Conservation (phyloP, 2,797 vertebrate genomes). For the Gila robusta region DNA sequence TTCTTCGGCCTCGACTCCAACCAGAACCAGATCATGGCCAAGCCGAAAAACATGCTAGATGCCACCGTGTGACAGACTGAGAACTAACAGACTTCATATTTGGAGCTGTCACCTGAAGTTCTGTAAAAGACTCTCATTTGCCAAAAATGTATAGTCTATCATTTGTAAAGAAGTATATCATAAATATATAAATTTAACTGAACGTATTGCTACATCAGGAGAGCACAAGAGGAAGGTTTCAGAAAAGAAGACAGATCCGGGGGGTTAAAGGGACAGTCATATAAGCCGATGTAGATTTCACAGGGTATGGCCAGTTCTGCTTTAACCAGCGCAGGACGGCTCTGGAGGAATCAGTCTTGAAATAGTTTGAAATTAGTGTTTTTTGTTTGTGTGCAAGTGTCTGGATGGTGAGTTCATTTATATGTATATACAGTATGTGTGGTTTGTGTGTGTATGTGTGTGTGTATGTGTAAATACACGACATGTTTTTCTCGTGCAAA, state of each 20-base stretch:
- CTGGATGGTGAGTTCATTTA: conserved; percentile 36
- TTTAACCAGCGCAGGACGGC: conserved; percentile 26
- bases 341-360: conserved; percentile 51
- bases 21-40: conserved; percentile 97
- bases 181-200: conserved; percentile 70
- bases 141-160: conserved; percentile 82
- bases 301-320: conserved; percentile 59
- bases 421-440: conserved; percentile 53
- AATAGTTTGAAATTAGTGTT: conserved; percentile 43
- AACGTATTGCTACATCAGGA: conserved; percentile 75
- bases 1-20: conserved; percentile 98
- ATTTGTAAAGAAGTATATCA: conserved; percentile 67
- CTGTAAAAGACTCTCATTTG: conserved; percentile 72
- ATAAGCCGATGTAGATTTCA: conserved; percentile 54
- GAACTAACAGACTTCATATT: conserved; percentile 47
- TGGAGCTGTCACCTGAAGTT: conserved; percentile 64
- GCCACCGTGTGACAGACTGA: conserved; percentile 84
- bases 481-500: conserved; percentile 49
- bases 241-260: conserved; percentile 7
- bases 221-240: conserved; percentile 53
- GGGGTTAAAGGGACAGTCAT: conserved; percentile 37
- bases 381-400: conserved; percentile 32
- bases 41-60: conserved; percentile 90
- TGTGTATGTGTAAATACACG: conserved; percentile 23
- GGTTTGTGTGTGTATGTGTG: conserved; percentile 33